These are phyloP conservation scores for Salvelinus fontinalis DNA, from an alignment of 2,113 vertebrate species.

Conservation along the genomic window DNA sequence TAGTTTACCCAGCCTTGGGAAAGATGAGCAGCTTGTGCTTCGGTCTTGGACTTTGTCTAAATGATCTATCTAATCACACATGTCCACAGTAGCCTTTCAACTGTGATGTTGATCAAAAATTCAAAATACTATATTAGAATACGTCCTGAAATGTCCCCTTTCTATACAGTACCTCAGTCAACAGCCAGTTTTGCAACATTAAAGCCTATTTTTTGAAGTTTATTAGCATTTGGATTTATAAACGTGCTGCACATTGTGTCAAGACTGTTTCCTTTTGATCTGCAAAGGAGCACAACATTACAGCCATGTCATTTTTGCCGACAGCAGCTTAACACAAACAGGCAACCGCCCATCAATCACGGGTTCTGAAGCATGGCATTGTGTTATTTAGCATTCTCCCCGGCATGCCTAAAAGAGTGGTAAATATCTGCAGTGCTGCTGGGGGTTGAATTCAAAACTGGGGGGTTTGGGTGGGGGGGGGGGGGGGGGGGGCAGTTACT, in stretches of 20 bases:
- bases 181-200: constrained; percentile 13
- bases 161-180: constrained; percentile 28
- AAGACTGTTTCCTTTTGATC: constrained; percentile 57
- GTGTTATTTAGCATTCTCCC: constrained; percentile 67
- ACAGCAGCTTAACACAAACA: constrained; percentile 75
- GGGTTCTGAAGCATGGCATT: constrained; percentile 67
- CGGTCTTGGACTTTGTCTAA: constrained; percentile 33
- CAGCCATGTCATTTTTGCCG: constrained; percentile 71
- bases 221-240: constrained; percentile 56
- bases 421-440: constrained; percentile 63
- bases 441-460: constrained; percentile 42
- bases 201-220: constrained; percentile 41
- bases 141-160: background rate
- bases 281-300: constrained; percentile 58
- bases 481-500: background rate
- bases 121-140: background rate
- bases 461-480: constrained; percentile 14
- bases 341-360: constrained; percentile 75
- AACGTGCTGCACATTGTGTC: constrained; percentile 52
- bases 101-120: background rate
- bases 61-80: constrained; percentile 36
- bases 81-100: constrained; percentile 11
- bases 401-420: constrained; percentile 61
- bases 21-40: constrained; percentile 33
- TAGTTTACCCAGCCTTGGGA: constrained; percentile 48